Percentiles rank a stretch among this genome's conserved stretches.
phyloP scores from a whole-genome alignment of 2,113 vertebrate genomes.

The Daphoenositta chrysoptera region DNA sequence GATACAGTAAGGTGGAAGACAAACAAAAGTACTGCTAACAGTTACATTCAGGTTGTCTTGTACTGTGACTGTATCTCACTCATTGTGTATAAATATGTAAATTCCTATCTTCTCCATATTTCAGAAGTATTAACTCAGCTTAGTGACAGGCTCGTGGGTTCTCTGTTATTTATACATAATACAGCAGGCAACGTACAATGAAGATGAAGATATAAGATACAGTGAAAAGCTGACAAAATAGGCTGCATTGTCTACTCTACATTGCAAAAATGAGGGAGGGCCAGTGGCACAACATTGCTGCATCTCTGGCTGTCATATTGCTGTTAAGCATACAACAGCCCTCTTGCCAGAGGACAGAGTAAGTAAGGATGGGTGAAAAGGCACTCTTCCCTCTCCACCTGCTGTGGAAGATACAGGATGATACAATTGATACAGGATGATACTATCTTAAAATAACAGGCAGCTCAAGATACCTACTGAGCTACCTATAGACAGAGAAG shows the following conservation, averaged over 20 bases:
- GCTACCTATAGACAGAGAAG: not conserved
- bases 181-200: not conserved
- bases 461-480: not conserved
- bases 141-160: not conserved
- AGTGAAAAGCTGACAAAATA: not conserved
- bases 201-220: not conserved
- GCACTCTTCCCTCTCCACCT: not conserved
- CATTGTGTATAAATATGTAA: not conserved
- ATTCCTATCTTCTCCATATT: not conserved
- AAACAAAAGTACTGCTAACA: not conserved
- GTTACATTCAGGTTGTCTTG: not conserved
- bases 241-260: not conserved
- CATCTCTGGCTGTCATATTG: not conserved
- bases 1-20: not conserved
- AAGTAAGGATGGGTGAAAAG: not conserved
- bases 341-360: not conserved
- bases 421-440: not conserved
- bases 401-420: rapidly evolving
- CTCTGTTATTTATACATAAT: not conserved
- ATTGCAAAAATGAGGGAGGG: not conserved
- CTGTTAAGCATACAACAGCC: not conserved
- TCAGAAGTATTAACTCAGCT: not conserved
- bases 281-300: not conserved
- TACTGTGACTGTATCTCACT: not conserved
- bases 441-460: not conserved